Conservation (phyloP, 2,113 vertebrate species). For the Hippocampus zosterae region DNA sequence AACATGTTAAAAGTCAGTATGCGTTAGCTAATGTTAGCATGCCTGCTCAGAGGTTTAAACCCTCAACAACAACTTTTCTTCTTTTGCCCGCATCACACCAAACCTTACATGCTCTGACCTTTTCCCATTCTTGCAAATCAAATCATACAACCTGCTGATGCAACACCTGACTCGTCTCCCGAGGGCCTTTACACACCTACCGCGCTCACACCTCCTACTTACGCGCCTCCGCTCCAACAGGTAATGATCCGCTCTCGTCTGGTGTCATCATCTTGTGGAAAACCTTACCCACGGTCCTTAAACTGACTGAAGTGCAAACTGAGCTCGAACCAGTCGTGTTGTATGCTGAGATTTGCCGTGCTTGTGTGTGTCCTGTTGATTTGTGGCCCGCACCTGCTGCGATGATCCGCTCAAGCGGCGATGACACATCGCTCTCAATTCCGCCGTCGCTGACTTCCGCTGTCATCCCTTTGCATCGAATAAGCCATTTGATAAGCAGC, state of each 20-base stretch:
- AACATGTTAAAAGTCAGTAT: too few relatives aligned
- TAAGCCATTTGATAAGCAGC: slow-evolving; percentile 11
- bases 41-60: too few relatives aligned
- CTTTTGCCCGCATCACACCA: too few relatives aligned
- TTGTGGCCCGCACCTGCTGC: background rate
- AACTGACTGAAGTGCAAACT: background rate
- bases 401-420: background rate
- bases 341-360: background rate
- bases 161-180: slow-evolving; percentile 23
- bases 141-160: slow-evolving; percentile 7
- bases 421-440: slow-evolving; percentile 1
- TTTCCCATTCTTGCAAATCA: background rate
- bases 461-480: slow-evolving; percentile 8
- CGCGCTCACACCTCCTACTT: slow-evolving; percentile 8
- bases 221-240: slow-evolving; percentile 10
- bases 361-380: background rate
- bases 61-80: too few relatives aligned
- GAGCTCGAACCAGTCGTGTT: background rate
- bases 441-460: slow-evolving; percentile 3
- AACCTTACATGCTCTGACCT: slow-evolving; percentile 7
- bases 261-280: background rate
- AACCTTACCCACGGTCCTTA: background rate
- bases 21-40: background rate
- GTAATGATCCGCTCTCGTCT: background rate
- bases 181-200: slow-evolving; percentile 4